Evolutionary conservation across 1,140 invertebrate genomes (phyloP).

Genomic region (Cryptotermes secundus): DNA sequence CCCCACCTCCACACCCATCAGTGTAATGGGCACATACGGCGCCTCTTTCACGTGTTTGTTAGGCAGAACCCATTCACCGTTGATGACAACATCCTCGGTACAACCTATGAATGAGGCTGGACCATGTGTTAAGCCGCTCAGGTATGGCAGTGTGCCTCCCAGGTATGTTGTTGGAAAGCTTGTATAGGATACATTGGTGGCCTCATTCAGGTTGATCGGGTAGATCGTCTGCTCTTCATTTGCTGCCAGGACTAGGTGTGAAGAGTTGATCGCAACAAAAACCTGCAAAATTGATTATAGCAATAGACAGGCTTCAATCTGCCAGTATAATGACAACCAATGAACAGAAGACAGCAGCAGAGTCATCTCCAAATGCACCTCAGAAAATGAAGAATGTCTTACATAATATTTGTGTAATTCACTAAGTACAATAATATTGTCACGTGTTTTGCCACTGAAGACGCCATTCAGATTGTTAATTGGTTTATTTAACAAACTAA

Average conservation of each 20-base stretch:
- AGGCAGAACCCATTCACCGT: conserved; percentile 69
- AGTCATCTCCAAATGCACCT: too few species aligned
- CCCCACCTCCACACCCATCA: conserved; percentile 62
- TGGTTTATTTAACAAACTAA: too few species aligned
- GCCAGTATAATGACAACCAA: too few species aligned
- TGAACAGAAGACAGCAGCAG: too few species aligned
- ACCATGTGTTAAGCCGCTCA: not conserved
- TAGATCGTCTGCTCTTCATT: conserved; percentile 88
- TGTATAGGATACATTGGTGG: conserved; percentile 67
- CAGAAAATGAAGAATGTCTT: too few species aligned
- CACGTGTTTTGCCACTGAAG: too few species aligned
- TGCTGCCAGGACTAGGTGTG: conserved; percentile 78
- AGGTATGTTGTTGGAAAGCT: conserved; percentile 80
- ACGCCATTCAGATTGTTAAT: too few species aligned
- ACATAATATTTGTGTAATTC: too few species aligned
- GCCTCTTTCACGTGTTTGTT: conserved; percentile 35
- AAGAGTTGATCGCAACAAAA: conserved; percentile 82
- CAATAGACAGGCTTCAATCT: too few species aligned
- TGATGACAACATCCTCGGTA: conserved; percentile 86
- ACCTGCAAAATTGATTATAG: conserved; percentile 49
- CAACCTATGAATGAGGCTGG: conserved; percentile 77
- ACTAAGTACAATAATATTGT: too few species aligned
- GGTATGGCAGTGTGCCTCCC: conserved; percentile 50
- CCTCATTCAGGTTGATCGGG: conserved; percentile 77
- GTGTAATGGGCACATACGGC: conserved; percentile 44